Conservation (phyloP, 2,113 vertebrate species). For the Ellobius talpinus region DNA sequence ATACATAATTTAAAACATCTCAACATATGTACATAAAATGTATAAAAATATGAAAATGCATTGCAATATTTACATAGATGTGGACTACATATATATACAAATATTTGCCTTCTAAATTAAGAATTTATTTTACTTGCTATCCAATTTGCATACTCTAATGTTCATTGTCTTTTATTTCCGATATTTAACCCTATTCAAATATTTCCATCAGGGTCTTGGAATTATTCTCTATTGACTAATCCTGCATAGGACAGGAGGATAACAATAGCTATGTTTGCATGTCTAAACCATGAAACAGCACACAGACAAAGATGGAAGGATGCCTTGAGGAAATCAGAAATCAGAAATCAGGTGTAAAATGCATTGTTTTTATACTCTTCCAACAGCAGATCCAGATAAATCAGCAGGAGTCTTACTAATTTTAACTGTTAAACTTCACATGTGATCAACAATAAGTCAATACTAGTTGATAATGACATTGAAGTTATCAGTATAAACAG, state of each 20-base stretch:
- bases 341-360: background rate
- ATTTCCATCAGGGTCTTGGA: background rate
- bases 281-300: too few relatives aligned
- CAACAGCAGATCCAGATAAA: background rate
- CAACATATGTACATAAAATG: background rate
- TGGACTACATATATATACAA: background rate
- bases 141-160: background rate
- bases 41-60: background rate
- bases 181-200: background rate
- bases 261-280: background rate
- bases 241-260: background rate
- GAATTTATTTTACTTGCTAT: background rate
- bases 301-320: background rate
- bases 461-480: background rate
- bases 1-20: background rate
- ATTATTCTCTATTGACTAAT: background rate
- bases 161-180: background rate
- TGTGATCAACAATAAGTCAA: background rate
- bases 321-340: background rate
- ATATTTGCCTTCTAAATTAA: background rate
- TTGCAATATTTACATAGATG: background rate
- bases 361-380: background rate
- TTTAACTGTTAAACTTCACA: background rate
- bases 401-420: background rate
- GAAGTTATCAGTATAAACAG: background rate